These are phyloP conservation scores for Laticauda laticaudata DNA, from an alignment of 2,113 vertebrate genomes.

Conservation along the genomic window DNA sequence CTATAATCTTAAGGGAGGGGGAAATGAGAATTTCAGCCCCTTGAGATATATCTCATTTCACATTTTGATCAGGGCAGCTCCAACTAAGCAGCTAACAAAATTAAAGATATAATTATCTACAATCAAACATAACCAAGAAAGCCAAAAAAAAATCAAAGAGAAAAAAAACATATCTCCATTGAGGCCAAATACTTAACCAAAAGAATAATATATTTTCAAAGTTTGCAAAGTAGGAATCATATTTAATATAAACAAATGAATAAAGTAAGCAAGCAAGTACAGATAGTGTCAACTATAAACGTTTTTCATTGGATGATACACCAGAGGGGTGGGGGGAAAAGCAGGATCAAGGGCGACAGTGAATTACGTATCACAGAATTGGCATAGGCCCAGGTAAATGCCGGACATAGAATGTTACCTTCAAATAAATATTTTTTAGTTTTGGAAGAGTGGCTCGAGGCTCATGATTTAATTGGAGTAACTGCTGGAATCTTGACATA, in stretches of 20 bases:
- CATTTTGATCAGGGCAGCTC: neutral
- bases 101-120: neutral
- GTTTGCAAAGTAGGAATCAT: neutral
- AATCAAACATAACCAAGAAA: neutral
- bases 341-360: no score
- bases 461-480: no score
- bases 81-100: neutral
- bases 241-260: neutral
- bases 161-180: neutral
- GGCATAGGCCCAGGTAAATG: no score
- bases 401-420: no score
- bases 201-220: neutral
- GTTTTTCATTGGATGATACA: no score
- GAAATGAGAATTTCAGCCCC: neutral
- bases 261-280: neutral
- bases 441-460: no score
- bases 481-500: neutral
- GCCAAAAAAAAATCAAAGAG: no score
- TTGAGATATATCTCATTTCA: neutral
- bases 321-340: no score
- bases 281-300: neutral
- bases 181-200: neutral
- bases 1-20: conserved; percentile 80
- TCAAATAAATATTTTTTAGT: no score
- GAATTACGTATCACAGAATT: no score